A percentile compares a stretch with the other conserved stretches of the same genome.
Conservation (phyloP, 2,113 vertebrate genomes). For the Pan troglodytes region NHGRI_mPanTro3-v2.1_pri NC_072415.2:60285501-60286000, state of each 20-base stretch:
- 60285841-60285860: background rate
- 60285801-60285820: constrained; percentile 45
- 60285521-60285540: background rate
- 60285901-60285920: constrained; percentile 48
- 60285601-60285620: background rate
- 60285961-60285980: too few species aligned
- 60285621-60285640: background rate
- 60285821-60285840: constrained; percentile 45
- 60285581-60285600: background rate
- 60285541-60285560: background rate
- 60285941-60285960: constrained; percentile 32
- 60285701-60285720: background rate
- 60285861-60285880: constrained; percentile 34
- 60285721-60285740: background rate
- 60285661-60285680: background rate
- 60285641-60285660: background rate
- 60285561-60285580: background rate
- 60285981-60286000: background rate
- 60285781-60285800: constrained; percentile 44
- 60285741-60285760: background rate
- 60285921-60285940: constrained; percentile 29
- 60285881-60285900: constrained; percentile 6
- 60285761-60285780: constrained; percentile 24
- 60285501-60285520: background rate
- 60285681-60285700: background rate